phyloP scores from a whole-genome alignment of 2,797 vertebrate genomes.

The Rhinogobio ventralis region DNA sequence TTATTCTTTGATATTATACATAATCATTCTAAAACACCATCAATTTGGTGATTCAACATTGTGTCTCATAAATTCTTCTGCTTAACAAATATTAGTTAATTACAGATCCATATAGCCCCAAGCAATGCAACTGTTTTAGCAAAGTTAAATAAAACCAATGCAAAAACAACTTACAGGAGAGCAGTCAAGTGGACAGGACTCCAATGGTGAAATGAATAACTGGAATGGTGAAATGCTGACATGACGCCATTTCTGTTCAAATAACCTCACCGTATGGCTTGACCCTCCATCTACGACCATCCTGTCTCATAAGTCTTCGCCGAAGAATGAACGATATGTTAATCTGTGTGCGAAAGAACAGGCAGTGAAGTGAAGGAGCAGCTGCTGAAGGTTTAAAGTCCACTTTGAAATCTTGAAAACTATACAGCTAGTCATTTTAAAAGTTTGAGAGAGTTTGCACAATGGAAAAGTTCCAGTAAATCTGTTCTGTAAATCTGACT shows the following conservation, averaged over 20 bases:
- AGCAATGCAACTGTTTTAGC: constrained; percentile 35
- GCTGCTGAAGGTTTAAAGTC: constrained; percentile 31
- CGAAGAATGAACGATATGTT: constrained; percentile 25
- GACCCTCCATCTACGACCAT: neutral
- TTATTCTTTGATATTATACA: constrained; percentile 41
- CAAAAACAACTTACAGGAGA: neutral
- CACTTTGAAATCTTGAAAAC: constrained; percentile 23
- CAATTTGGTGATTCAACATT: constrained; percentile 40
- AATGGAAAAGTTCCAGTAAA: constrained; percentile 41
- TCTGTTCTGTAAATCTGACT: constrained; percentile 40
- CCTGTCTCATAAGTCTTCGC: neutral
- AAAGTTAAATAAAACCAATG: constrained; percentile 38
- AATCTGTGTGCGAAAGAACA: neutral
- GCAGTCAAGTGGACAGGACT: constrained; percentile 28
- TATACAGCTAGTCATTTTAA: constrained; percentile 23
- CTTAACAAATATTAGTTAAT: constrained; percentile 51
- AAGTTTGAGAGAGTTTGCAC: constrained; percentile 39
- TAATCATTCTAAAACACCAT: constrained; percentile 47
- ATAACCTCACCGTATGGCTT: constrained; percentile 19
- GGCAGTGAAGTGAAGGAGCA: constrained; percentile 4
- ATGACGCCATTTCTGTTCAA: neutral
- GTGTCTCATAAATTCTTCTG: constrained; percentile 36
- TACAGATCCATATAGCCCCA: constrained; percentile 36
- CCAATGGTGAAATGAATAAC: constrained; percentile 43
- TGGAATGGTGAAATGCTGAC: too few relatives aligned